phyloP scores from a whole-genome alignment of 2,797 vertebrate genomes.

The Leptodon cayanensis region DNA sequence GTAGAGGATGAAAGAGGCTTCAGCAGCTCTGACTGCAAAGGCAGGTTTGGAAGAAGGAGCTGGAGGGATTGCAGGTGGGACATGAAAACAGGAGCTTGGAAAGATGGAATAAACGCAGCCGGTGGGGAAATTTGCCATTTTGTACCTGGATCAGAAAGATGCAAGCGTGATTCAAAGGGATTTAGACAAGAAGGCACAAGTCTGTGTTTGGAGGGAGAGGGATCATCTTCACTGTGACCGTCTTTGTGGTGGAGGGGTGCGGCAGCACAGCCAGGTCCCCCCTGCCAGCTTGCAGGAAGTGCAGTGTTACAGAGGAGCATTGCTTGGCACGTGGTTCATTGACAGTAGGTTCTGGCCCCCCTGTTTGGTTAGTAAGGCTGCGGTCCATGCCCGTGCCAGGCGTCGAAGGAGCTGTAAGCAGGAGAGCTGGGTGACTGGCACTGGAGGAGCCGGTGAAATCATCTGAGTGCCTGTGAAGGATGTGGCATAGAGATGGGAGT shows the following conservation, averaged over 20 bases:
- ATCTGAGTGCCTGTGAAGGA: neutral
- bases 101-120: neutral
- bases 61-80: slow-evolving; percentile 35
- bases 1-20: slow-evolving; percentile 22
- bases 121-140: neutral
- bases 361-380: neutral
- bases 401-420: accelerated
- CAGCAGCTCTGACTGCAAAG: neutral
- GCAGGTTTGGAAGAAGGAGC: slow-evolving; percentile 16
- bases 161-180: neutral
- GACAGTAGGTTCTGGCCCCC: neutral
- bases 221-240: neutral
- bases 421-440: neutral
- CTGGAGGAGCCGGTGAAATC: neutral
- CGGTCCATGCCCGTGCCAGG: accelerated
- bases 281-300: neutral
- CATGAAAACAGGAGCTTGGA: neutral
- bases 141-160: neutral
- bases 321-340: accelerated
- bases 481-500: neutral
- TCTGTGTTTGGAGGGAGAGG: neutral
- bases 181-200: neutral
- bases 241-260: neutral
- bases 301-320: accelerated
- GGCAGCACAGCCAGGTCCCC: neutral